phyloP scores from a whole-genome alignment of 2,888 invertebrate genomes.

The Gortyna flavago region DNA sequence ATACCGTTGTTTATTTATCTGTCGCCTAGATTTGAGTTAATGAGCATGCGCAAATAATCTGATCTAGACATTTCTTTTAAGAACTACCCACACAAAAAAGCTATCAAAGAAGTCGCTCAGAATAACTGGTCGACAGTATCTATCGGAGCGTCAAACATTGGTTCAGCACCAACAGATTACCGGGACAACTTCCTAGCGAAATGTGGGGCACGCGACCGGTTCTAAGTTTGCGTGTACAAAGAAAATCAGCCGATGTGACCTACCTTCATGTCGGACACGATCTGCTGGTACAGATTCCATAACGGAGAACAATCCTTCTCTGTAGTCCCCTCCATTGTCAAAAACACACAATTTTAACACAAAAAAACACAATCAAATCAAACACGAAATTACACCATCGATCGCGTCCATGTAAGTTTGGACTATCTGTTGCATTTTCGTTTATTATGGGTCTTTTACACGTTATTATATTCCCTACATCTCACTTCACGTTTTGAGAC shows the following conservation, averaged over 20 bases:
- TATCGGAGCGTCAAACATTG: slow-evolving; percentile 69
- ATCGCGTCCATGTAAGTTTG: slow-evolving; percentile 77
- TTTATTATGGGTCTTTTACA: slow-evolving; percentile 62
- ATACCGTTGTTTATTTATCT: background rate
- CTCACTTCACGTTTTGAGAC: slow-evolving; percentile 78
- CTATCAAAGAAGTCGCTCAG: slow-evolving; percentile 34
- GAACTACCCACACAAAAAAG: slow-evolving; percentile 40
- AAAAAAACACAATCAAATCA: slow-evolving; percentile 79
- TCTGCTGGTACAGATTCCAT: slow-evolving; percentile 98
- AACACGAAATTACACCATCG: slow-evolving; percentile 74
- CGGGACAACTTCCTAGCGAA: slow-evolving; percentile 73
- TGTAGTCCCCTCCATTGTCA: slow-evolving; percentile 92
- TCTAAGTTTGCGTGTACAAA: slow-evolving; percentile 64
- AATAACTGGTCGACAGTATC: slow-evolving; percentile 48
- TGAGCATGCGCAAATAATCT: background rate
- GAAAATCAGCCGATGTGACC: slow-evolving; percentile 76
- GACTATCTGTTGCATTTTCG: slow-evolving; percentile 85
- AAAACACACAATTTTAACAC: slow-evolving; percentile 77
- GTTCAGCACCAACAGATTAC: slow-evolving; percentile 78
- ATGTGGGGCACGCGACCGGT: slow-evolving; percentile 74
- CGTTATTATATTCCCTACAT: slow-evolving; percentile 80
- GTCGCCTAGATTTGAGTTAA: background rate
- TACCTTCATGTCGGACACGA: slow-evolving; percentile 99
- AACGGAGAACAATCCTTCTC: slow-evolving; percentile 97
- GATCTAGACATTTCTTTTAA: background rate